Evolutionary conservation across 1,140 invertebrate genomes (phyloP), one percentile per base, ranked within the genome.

Genomic region (Scaptomyza graminum): DNA sequence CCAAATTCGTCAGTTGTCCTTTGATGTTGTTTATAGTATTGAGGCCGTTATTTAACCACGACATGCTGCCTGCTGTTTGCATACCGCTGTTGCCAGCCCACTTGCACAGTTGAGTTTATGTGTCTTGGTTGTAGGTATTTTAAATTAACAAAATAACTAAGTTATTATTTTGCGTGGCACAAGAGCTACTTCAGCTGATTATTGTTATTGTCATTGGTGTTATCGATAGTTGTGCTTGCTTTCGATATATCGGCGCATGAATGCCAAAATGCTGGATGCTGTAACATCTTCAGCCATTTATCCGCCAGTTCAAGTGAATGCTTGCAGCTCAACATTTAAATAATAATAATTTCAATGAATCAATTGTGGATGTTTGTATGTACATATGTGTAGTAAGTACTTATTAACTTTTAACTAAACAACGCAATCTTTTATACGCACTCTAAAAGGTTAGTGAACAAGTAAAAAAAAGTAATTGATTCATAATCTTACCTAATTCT

Each of bases 41-140:
- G 66, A 96, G 93, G 92, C 95, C 95, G 76, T 95, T 94, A 83
- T 95, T 95, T 65, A 96, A 93, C 95, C 95, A 96, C 92, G 95
- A 94, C 95, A 96, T 96, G 66, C 70, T 90, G 56, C 52, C 60
- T 67, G 54, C 51, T 73, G 55, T 69, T 46, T 73, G 37, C 50
- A 46, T 60, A 28, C 43, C 25, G 41, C 13, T 63, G 13, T 18
- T 61, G 18, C 16, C 3, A 4, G 52, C 52, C 9, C 44, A n/a
- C 52, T 63, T 18, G 28, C 11, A 25, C 22, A 57, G 8, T 74
- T n/a, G 47, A 28, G 41, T 34, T 8, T 62, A 47, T 37, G 41
- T 60, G 37, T 15, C 4, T 60, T 28, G 6, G 22, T 50, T 50
- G 31, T 62, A 39, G 31, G 54, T 67, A 22, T 18, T 11, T 55